Conservation (phyloP, 2,797 vertebrate species). For the Myioborus miniatus region DNA sequence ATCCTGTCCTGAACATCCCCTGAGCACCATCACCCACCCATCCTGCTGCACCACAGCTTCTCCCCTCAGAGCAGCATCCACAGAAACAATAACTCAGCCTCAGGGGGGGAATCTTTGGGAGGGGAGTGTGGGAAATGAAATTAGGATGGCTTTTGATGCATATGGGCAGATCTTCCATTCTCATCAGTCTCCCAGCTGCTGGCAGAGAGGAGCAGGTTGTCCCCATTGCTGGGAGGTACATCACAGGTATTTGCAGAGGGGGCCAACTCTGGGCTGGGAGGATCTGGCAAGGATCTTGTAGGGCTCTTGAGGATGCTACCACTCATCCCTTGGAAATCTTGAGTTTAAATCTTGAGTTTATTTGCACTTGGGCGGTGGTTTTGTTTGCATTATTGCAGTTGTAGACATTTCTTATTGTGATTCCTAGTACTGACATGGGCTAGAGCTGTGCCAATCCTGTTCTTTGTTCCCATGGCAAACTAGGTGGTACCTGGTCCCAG, state of each 20-base stretch:
- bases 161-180: neutral
- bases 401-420: neutral
- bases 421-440: neutral
- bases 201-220: neutral
- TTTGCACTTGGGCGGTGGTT: neutral
- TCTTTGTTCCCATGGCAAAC: neutral
- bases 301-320: neutral
- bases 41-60: neutral
- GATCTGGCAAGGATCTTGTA: neutral
- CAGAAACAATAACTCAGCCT: neutral
- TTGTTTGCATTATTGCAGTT: neutral
- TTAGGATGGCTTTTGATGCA: neutral
- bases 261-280: neutral
- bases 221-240: neutral
- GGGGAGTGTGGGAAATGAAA: neutral
- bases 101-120: neutral
- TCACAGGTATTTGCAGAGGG: rapidly evolving
- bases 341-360: neutral
- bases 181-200: neutral
- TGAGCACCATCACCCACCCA: neutral
- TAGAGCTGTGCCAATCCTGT: neutral
- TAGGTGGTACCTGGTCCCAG: neutral
- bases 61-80: neutral
- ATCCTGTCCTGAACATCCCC: neutral
- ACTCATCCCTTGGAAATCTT: neutral